Evolutionary conservation across 2,797 vertebrate genomes (phyloP).

Genomic region (Salmo trutta): DNA sequence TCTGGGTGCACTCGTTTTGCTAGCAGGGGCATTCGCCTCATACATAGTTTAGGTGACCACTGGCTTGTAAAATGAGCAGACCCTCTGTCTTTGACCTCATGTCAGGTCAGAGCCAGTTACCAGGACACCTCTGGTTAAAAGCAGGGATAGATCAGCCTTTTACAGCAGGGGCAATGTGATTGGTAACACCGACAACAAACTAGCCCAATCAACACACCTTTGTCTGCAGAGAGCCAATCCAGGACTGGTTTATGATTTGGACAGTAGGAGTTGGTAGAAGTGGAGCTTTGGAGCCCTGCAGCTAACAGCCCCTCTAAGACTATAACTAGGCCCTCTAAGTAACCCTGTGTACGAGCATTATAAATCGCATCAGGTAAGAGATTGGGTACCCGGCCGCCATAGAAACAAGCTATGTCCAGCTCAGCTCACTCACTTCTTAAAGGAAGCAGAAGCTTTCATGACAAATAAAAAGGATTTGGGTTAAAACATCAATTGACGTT

Average conservation of each 20-base stretch:
- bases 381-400: not conserved
- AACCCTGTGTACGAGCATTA: conserved; percentile 35
- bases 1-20: too few species aligned
- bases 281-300: conserved; percentile 4
- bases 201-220: not conserved
- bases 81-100: conserved; percentile 9
- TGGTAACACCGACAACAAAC: not conserved
- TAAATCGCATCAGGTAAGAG: conserved; percentile 18
- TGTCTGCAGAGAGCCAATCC: not conserved
- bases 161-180: not conserved
- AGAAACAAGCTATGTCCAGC: conserved; percentile 10
- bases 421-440: conserved; percentile 8
- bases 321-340: not conserved
- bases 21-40: too few species aligned
- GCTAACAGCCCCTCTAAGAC: not conserved
- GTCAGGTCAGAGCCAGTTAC: conserved; percentile 26
- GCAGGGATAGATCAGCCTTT: conserved; percentile 5
- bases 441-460: conserved; percentile 6
- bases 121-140: conserved; percentile 35
- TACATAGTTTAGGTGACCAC: too few species aligned
- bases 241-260: not conserved
- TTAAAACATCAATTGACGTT: conserved; percentile 16
- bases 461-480: conserved; percentile 3
- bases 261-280: not conserved
- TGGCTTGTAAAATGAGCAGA: too few species aligned